Base-by-base conservation (phyloP, 2,888 invertebrate genomes). In the Acrobasis suavella region DNA sequence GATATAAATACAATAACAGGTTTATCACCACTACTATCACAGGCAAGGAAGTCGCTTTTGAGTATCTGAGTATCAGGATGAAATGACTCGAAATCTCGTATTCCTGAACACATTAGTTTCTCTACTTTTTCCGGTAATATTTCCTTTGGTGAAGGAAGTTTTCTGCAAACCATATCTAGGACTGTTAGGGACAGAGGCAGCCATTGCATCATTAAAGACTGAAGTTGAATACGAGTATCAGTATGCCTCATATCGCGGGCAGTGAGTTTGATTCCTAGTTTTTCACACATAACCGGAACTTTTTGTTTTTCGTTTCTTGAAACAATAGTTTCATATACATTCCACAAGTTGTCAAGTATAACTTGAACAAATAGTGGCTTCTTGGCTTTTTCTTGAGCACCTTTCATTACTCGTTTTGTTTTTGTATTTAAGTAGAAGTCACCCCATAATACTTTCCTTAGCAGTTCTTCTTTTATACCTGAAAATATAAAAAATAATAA, bases 341-440 rank as follows among this genome's bases (percentile, higher is more conserved):
- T 94, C 96, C 98, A 97, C 55, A 99, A 93, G 76, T 97, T 98
- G 75, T 98, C 98, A 66, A 99, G 89, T 62, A 98, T 95, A 56
- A 99, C 94, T 83, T 98, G 97, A 1, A 97, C 97, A 88, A 99
- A 99, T 69, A 99, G 89, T 0, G 98, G 98, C 75, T 97, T 97
- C 81, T 98, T 98, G 0, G 96, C 97, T 82, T 97, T 97, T 70
- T 96, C 97, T 85, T 97, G 96, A 7, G 99, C 99, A 2, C 98
- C 98, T 80, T 95, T 94, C 92, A 96, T 93, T 58, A 98, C 96
- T 62, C 95, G 93, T 87, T 97, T 98, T 3, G 95, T 95, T 88
- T 98, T 98, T 2, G 94, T 83, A 80, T 97, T 97, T 54, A 98
- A 93, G 82, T 96, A 99, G 86, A 94, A 98, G 87, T 99, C 98